Evolutionary conservation across 2,888 invertebrate genomes (phyloP), one percentile per base, ranked within the genome.

Genomic region (Drosophila acutilabella): DNA sequence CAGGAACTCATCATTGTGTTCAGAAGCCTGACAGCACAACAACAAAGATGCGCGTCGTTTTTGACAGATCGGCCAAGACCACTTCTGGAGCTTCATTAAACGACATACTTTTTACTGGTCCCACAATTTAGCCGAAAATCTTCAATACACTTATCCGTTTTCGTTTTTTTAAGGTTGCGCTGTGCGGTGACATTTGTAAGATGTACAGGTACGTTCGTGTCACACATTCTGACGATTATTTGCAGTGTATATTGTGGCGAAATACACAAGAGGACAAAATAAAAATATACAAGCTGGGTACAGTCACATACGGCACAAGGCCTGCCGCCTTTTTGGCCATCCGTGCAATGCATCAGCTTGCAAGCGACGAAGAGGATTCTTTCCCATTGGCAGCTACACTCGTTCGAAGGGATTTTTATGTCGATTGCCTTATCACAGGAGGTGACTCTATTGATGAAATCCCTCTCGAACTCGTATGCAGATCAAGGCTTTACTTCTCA

Each of bases 291-390:
- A 57, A 40, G n/a, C 47, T 57, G 2, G 38, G 40, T 13, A 57
- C 57, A 1, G 57, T 57, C 16, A 57, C 48, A 2, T 47, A 47
- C n/a, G 57, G 57, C 11, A 57, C 57, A 2, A 57, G 40, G 16
- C 47, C 47, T 6, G 57, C 47, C 4, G 14, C 40, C 10, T 57
- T 47, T 16, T 23, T 23, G 23, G 5, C 18, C 47, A 5, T 38
- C 40, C 38, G 40, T 14, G n/a, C 23, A n/a, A n/a, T n/a, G n/a
- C n/a, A n/a, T n/a, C n/a, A n/a, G n/a, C n/a, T n/a, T n/a, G n/a
- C n/a, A n/a, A n/a, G n/a, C n/a, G n/a, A n/a, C n/a, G n/a, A n/a
- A n/a, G n/a, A n/a, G n/a, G n/a, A n/a, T n/a, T n/a, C n/a, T n/a
- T n/a, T n/a, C n/a, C n/a, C n/a, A 23, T 23, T 4, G 5, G 23